Conservation (phyloP, 2,797 vertebrate genomes). For the Propithecus deckenii region DNA sequence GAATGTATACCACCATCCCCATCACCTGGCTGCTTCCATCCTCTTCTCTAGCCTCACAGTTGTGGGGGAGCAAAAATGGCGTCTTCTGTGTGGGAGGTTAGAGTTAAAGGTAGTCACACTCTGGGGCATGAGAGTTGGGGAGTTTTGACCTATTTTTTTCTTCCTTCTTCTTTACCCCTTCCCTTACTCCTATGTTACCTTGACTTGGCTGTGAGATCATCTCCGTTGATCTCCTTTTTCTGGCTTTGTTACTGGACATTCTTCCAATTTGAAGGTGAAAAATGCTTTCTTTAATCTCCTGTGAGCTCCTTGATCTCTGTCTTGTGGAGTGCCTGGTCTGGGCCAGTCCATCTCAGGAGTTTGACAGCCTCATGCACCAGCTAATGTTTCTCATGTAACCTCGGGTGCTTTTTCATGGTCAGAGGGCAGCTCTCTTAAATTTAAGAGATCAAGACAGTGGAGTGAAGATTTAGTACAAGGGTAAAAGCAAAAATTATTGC, state of each 20-base stretch:
- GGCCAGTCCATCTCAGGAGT: slow-evolving; percentile 34
- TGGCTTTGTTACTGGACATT: background rate
- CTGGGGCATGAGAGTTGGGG: background rate
- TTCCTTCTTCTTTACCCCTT: background rate
- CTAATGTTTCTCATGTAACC: slow-evolving; percentile 18
- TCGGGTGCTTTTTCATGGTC: slow-evolving; percentile 51
- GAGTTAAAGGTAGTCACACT: background rate
- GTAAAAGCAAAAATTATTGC: slow-evolving; percentile 30
- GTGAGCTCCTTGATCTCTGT: slow-evolving; percentile 26
- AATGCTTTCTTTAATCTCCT: slow-evolving; percentile 9
- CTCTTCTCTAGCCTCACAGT: background rate
- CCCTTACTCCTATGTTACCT: background rate
- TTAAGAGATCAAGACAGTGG: slow-evolving; percentile 50
- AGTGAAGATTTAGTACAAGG: slow-evolving; percentile 12
- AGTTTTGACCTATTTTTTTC: background rate
- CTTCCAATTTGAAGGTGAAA: slow-evolving; percentile 28
- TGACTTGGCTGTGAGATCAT: background rate
- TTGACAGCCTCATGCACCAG: slow-evolving; percentile 54
- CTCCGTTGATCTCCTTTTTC: background rate
- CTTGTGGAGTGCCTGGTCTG: background rate
- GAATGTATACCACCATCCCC: no score
- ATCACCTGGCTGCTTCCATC: background rate
- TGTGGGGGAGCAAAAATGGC: fast-evolving
- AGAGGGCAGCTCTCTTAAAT: slow-evolving; percentile 50
- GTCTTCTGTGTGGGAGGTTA: no score